Evolutionary conservation across 2,797 vertebrate species (phyloP).

Genomic region (Denticeps clupeoides): DNA sequence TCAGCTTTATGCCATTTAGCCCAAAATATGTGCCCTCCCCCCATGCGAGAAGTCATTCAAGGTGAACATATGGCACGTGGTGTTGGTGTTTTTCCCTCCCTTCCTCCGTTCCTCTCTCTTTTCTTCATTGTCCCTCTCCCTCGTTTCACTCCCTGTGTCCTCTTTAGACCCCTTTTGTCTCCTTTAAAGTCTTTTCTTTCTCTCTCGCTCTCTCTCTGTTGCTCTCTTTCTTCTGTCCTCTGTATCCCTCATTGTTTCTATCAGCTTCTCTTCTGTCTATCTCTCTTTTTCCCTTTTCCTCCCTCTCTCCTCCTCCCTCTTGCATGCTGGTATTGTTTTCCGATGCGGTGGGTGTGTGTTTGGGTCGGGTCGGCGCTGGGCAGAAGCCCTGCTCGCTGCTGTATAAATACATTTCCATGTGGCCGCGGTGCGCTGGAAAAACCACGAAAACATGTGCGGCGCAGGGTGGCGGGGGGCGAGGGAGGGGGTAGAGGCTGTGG

Average conservation of each 20-base stretch:
- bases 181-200: too few relatives aligned
- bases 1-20: constrained; percentile 27
- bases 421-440: too few relatives aligned
- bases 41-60: constrained; percentile 36
- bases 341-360: constrained; percentile 28
- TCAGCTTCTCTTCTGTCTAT: too few relatives aligned
- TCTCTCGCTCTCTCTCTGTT: constrained; percentile 4
- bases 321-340: constrained; percentile 22
- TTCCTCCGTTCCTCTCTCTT: constrained; percentile 14
- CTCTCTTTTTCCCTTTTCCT: not conserved
- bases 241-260: too few relatives aligned
- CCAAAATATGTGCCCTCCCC: constrained; percentile 9
- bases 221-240: not conserved
- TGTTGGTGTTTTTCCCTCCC: constrained; percentile 7
- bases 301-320: constrained; percentile 1
- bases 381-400: constrained; percentile 6
- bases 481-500: constrained; percentile 3
- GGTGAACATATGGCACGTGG: constrained; percentile 40
- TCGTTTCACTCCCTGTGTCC: too few relatives aligned
- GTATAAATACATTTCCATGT: constrained; percentile 26
- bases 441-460: too few relatives aligned
- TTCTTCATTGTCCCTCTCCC: constrained; percentile 12
- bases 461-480: too few relatives aligned
- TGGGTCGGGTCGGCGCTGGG: constrained; percentile 26
- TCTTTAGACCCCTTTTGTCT: too few relatives aligned